Base-by-base conservation (phyloP, 1,140 invertebrate genomes). In the Pseudomyrmex sp. region DNA sequence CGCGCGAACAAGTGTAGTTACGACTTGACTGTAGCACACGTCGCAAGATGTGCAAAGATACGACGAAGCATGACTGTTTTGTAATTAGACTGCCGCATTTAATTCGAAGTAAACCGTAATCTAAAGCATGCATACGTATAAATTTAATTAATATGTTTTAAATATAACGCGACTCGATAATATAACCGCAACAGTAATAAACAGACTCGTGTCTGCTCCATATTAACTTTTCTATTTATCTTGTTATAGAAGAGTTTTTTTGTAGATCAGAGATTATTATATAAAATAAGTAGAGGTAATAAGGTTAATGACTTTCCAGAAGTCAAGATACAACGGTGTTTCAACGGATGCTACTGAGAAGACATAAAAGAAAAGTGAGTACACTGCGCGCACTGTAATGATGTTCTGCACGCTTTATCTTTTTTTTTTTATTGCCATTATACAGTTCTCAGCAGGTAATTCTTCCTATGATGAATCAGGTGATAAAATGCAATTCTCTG, bases 401-500 rank as follows among this genome's bases (percentile, higher is more conserved):
- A 70, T 13, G 44, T 44, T 48, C 8, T 52, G n/a, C 13, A 77
- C 26, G 23, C 62, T 66, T 48, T n/a, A 26, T 59, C 10, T 65
- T 12, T 26, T 26, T 4, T 35, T 46, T 58, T 69, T 79, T 52
- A 58, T 20, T 59, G 0, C 56, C 2, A 9, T 10, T 26, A 52
- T 20, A 15, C 8, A 23, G 26, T 50, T 54, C 18, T 66, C 23
- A 48, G 15, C 23, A 10, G 13, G 15, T 50, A 69, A 79, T 48
- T 80, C 20, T 70, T 80, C 44, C 12, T 18, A 5, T 50, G 12
- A 79, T 70, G 2, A 70, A 58, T 68, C 76, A 18, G 20, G 7
- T 59, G 5, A 77, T 77, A 77, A 77, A 59, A 56, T 12, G 1
- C 26, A 8, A 18, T 70, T 70, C 65, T 77, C 15, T 68, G 54